Base-by-base conservation (phyloP, 2,888 invertebrate genomes). In the Rhagonycha lutea region DNA sequence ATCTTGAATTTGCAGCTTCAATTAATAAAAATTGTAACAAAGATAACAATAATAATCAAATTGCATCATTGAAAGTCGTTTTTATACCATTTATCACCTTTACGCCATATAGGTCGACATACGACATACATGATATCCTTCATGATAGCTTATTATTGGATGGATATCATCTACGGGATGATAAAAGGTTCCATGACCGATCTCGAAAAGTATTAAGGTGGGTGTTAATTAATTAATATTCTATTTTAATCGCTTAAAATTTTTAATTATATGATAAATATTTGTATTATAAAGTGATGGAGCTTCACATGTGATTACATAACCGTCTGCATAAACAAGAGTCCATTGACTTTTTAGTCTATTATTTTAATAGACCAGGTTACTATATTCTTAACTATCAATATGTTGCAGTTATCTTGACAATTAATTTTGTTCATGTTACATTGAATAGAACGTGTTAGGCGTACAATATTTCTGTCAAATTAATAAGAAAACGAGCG, bases 341-440 rank as follows among this genome's bases (percentile, higher is more conserved):
- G 72, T 67, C 47, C 72, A 68, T 29, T 72, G 72, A 72, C 72
- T 72, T 67, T 72, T 60, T 72, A 67, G 65, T 67, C 67, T 60
- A 72, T 67, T 67, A 67, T 72, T 29, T 32, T 68, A 68, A 32
- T 32, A 68, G 32, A 68, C 68, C 26, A 68, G 32, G 29, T 68
- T 68, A 18, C 32, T 68, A 68, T 32, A 68, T 32, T 32, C 28
- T 68, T 29, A 68, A 68, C 63, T 65, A 65, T 65, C 63, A 65
- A 65, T 65, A 65, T 65, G 63, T 18, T 71, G 70, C 70, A 65
- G 69, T 70, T 70, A 70, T 70, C 69, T 70, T 23, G 69, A 70
- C 60, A 70, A 61, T 70, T 70, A 70, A 70, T 70, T 65, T 70
- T 70, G 69, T 61, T 70, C 69, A 61, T 70, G 61, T 70, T 70